A percentile compares a stretch with the other conserved stretches of the same genome.
These are phyloP conservation scores for Monarcha castaneiventris DNA, from an alignment of 2,113 vertebrate genomes.

Conservation along the genomic window DNA sequence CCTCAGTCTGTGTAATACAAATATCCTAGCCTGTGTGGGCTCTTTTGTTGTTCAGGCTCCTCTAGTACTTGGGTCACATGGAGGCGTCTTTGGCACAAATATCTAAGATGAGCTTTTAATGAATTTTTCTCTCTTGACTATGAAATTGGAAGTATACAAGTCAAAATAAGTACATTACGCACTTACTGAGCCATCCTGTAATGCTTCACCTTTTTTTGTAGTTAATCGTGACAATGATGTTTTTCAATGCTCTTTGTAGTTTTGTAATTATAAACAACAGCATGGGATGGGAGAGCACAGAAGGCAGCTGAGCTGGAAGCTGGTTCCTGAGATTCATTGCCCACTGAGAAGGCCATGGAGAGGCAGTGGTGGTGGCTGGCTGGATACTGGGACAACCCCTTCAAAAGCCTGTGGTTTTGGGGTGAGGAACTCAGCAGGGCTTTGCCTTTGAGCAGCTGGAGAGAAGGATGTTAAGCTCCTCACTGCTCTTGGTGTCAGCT, in stretches of 20 bases:
- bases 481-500: not conserved
- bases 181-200: constrained; percentile 7
- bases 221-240: not conserved
- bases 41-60: not conserved
- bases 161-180: not conserved
- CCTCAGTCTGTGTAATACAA: not conserved
- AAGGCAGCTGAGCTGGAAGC: not conserved
- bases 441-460: not conserved
- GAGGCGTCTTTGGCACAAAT: not conserved
- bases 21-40: not conserved
- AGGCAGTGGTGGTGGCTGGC: not conserved
- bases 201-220: not conserved
- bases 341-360: not conserved
- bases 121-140: not conserved
- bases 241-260: not conserved
- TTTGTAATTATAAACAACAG: not conserved
- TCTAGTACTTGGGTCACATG: not conserved
- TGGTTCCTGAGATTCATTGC: not conserved
- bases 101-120: not conserved
- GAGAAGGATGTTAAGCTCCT: not conserved
- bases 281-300: not conserved
- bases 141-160: not conserved
- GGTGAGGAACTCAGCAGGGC: not conserved
- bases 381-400: not conserved
- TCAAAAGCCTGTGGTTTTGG: not conserved